Percentiles rank a stretch among this genome's conserved stretches.
phyloP scores from a whole-genome alignment of 2,888 invertebrate species.

The Drosophila falleni region DNA sequence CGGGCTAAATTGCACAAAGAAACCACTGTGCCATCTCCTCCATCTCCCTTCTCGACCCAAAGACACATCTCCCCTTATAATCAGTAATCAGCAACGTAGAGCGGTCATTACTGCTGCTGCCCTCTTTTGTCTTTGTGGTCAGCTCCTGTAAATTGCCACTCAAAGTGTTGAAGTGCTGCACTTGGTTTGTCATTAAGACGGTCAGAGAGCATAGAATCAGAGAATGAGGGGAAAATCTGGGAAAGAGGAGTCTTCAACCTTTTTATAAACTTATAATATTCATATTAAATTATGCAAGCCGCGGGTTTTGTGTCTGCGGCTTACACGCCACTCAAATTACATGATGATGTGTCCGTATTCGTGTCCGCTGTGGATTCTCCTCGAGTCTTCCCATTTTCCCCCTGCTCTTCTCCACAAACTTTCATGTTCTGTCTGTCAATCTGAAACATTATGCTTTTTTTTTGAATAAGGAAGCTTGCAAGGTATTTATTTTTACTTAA shows the following conservation, averaged over 20 bases:
- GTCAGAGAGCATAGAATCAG: background rate
- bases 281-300: conserved; percentile 77
- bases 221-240: background rate
- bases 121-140: conserved; percentile 67
- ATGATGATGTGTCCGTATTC: conserved; percentile 12
- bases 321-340: conserved; percentile 78
- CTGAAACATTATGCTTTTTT: conserved; percentile 2
- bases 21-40: background rate
- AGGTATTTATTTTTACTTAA: background rate
- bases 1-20: background rate
- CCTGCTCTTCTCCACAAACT: background rate
- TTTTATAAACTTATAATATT: conserved; percentile 69
- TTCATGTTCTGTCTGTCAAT: background rate
- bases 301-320: conserved; percentile 69
- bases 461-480: background rate
- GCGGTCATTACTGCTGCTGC: conserved; percentile 39
- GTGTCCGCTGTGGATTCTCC: conserved; percentile 25
- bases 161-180: conserved; percentile 79
- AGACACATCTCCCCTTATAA: conserved; percentile 54
- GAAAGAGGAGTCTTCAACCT: conserved; percentile 9
- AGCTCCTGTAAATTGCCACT: conserved; percentile 82
- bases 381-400: conserved; percentile 21
- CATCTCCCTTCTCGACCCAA: conserved; percentile 1
- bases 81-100: conserved; percentile 63
- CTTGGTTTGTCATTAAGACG: conserved; percentile 73